phyloP scores from a whole-genome alignment of 2,113 vertebrate species.

The Mystacornis crossleyi region DNA sequence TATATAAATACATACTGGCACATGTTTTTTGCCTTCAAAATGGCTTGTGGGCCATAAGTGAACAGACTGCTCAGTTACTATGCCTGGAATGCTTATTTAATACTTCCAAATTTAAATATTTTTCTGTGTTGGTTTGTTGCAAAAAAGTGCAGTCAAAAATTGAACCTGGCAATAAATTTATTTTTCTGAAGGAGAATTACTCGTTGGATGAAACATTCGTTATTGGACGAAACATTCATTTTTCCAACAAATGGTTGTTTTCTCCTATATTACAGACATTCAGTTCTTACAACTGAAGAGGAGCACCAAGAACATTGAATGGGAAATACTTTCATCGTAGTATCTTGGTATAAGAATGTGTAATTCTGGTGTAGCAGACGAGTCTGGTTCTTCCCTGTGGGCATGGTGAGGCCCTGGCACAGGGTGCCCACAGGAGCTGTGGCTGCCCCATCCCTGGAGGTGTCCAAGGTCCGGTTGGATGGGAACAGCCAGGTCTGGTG shows the following conservation, averaged over 20 bases:
- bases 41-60: constrained; percentile 17
- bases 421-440: not conserved
- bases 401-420: rapidly evolving
- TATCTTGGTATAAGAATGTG: not conserved
- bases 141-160: not conserved
- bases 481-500: rapidly evolving
- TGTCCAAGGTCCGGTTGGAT: not conserved
- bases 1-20: constrained; percentile 36
- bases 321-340: not conserved
- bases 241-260: not conserved
- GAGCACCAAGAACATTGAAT: not conserved
- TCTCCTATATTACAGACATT: not conserved
- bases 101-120: constrained; percentile 36
- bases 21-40: constrained; percentile 33
- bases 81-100: constrained; percentile 46
- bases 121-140: not conserved
- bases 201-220: not conserved
- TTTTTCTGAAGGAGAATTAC: not conserved
- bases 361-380: not conserved
- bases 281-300: not conserved
- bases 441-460: not conserved
- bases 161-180: not conserved
- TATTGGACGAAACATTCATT: not conserved
- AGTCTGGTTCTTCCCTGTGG: not conserved
- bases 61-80: constrained; percentile 46